Percentiles rank a stretch among this genome's conserved stretches.
These are phyloP conservation scores for Hemicentrotus pulcherrimus DNA, from an alignment of 35 echinoderm and acorn worm species.

Conservation along the genomic window DNA sequence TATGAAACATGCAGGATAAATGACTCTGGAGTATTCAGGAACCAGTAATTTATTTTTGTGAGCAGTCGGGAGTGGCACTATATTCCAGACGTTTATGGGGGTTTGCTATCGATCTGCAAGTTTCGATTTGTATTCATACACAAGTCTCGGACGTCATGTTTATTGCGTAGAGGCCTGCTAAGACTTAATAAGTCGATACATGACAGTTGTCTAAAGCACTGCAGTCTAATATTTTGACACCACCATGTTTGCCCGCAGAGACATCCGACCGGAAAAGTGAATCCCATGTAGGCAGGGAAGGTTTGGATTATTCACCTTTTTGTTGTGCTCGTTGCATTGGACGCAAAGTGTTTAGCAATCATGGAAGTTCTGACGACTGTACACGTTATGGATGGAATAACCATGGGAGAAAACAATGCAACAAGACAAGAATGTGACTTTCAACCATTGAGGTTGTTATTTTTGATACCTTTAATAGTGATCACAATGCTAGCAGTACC, in stretches of 20 bases:
- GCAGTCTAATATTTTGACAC: no score
- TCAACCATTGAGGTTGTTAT: not conserved
- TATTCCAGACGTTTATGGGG: not conserved
- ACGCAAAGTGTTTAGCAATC: not conserved
- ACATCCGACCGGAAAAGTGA: no score
- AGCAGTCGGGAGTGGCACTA: not conserved
- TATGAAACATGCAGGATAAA: not conserved
- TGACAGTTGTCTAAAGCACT: no score
- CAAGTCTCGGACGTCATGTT: not conserved
- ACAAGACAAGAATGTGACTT: not conserved
- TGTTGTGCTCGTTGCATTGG: not conserved
- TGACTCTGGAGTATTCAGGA: not conserved
- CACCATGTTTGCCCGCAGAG: no score
- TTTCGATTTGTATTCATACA: slow-evolving; percentile 11
- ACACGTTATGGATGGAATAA: not conserved
- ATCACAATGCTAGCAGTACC: not conserved
- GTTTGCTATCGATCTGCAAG: not conserved
- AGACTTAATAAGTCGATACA: no score
- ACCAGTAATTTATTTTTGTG: not conserved
- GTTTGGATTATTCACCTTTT: no score
- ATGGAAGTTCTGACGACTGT: not conserved
- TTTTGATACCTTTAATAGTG: not conserved
- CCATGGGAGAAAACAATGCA: not conserved
- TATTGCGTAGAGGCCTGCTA: not conserved
- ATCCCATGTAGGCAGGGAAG: no score